Base-by-base conservation (phyloP, 2,797 vertebrate genomes). In the Amblyraja radiata region DNA sequence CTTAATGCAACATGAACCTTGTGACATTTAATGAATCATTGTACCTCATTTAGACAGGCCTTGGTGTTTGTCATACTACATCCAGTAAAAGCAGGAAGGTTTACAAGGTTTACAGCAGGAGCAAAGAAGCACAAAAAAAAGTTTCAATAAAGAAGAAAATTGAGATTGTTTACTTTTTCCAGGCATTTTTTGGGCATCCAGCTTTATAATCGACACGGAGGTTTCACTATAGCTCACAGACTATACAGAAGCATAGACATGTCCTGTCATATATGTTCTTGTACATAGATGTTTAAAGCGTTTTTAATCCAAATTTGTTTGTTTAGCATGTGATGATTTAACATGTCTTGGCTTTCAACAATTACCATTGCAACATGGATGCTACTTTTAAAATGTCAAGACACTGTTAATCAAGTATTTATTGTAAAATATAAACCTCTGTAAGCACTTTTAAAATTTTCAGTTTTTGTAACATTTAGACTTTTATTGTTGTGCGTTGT, bases 401-500 rank as follows among this genome's bases (percentile, higher is more conserved):
- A 97, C 97, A 96, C 97, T 95, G 95, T 96, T 95, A 94, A 96
- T 96, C 95, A 96, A 97, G 97, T 99, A 99, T 99, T 99, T 99
- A 99, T 99, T 99, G 97, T 98, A 97, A 98, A 95, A 96, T 96
- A 96, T 97, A 97, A 97, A 95, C 96, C 95, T 96, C 97, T 98
- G 98, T 98, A 98, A 99, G 98, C 99, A 99, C 99, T 99, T 99
- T 98, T 95, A 97, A 97, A 97, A 97, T 96, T 97, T 92, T 98
- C 97, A 97, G 97, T 98, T 99, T 91, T 98, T 98, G 97, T 97
- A 97, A 97, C 96, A 97, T 98, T 92, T 91, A 91, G 88, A 97
- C 96, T 98, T 97, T 97, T 97, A 97, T 96, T 97, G 97, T 97
- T 96, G 98, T 99, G 97, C 96, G 97, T 97, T 97, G 97, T 98